Percentiles rank a stretch among this genome's conserved stretches.
phyloP scores from a whole-genome alignment of 2,113 vertebrate genomes.

The Varanus komodoensis region DNA sequence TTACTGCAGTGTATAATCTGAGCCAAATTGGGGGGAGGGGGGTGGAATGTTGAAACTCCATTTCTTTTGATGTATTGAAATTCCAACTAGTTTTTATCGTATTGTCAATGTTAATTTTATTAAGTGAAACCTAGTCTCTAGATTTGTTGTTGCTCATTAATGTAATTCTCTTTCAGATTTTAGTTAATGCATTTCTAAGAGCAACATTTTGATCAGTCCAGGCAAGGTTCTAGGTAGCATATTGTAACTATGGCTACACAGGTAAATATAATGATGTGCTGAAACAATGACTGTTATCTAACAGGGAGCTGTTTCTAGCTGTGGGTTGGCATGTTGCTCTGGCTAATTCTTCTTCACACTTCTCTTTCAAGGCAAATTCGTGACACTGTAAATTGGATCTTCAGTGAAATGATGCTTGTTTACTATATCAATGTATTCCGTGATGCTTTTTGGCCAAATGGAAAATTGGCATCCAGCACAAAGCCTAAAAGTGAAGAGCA shows the following conservation, averaged over 20 bases:
- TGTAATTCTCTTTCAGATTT: neutral
- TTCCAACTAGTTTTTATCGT: neutral
- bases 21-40: neutral
- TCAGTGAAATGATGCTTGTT: conserved; percentile 95
- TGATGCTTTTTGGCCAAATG: conserved; percentile 95
- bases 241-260: neutral
- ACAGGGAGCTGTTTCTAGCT: neutral
- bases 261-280: neutral
- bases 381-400: conserved; percentile 97
- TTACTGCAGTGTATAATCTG: neutral
- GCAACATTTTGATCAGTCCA: neutral
- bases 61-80: neutral
- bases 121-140: neutral
- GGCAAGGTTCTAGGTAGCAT: neutral
- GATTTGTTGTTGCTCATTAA: too few relatives aligned
- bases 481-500: conserved; percentile 81
- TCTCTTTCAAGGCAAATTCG: conserved; percentile 90
- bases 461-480: conserved; percentile 85
- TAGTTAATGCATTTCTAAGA: neutral
- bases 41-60: neutral
- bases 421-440: conserved; percentile 93
- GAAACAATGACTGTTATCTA: neutral
- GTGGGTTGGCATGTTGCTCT: neutral
- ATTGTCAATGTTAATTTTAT: neutral
- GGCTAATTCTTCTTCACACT: neutral